These are phyloP conservation scores for Irena cyanogastra DNA, from an alignment of 2,113 vertebrate genomes.

Conservation along the genomic window DNA sequence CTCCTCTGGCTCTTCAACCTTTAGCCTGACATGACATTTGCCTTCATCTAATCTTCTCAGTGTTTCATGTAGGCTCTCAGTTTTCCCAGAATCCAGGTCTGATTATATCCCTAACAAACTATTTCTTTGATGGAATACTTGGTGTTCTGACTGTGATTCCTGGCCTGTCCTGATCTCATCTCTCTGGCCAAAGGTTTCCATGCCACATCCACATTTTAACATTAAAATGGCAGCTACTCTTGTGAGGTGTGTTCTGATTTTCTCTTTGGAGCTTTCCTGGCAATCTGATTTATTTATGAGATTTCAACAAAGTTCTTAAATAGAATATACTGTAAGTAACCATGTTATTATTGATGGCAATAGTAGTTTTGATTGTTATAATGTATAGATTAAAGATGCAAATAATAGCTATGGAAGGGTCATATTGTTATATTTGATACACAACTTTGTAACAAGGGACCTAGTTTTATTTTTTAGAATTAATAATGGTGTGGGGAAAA, in stretches of 20 bases:
- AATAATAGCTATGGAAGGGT: not conserved
- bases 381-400: not conserved
- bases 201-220: fast-evolving
- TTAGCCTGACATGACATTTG: not conserved
- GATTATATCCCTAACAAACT: not conserved
- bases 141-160: not conserved
- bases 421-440: not conserved
- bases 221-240: not conserved
- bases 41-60: not conserved
- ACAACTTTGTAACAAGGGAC: not conserved
- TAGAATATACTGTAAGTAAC: not conserved
- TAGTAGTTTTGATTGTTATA: not conserved
- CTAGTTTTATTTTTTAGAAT: not conserved
- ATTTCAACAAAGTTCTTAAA: not conserved
- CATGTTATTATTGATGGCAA: not conserved
- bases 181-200: not conserved
- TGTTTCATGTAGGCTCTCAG: not conserved
- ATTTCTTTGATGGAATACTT: not conserved
- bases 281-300: not conserved
- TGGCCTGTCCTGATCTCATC: not conserved
- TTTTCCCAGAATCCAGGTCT: not conserved
- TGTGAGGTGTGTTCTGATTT: not conserved
- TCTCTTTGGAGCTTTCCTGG: not conserved
- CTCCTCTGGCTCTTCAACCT: not conserved
- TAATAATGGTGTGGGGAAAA: not conserved